Evolutionary conservation across 35 echinoderm and acorn worm genomes (phyloP), one percentile per base, ranked within the genome.

Genomic region (Diadema setosum): DNA sequence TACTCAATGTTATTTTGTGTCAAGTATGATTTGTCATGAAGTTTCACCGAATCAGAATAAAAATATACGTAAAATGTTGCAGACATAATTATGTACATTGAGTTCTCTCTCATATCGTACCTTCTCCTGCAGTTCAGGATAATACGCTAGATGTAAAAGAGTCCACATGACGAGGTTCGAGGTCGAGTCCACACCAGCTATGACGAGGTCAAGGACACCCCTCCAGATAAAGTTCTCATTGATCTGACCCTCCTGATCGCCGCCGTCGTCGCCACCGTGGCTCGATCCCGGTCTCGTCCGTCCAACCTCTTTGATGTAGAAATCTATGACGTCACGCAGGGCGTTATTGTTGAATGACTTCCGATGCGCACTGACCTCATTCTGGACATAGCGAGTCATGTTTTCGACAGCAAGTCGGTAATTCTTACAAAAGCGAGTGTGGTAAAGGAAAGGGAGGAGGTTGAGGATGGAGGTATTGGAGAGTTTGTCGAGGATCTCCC

Each of bases 81-180:
- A n/a, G n/a, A n/a, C n/a, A n/a, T n/a, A n/a, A n/a, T n/a, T n/a
- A n/a, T n/a, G n/a, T n/a, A n/a, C n/a, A n/a, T n/a, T n/a, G n/a
- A n/a, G n/a, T n/a, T n/a, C n/a, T n/a, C n/a, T n/a, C n/a, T 73
- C 18, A 37, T 37, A 1, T 0, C 34, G 39, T 75, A 87, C 85
- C 85, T 87, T 76, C 48, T 87, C 69, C 41, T 87, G 85, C 16
- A 74, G 70, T n/a, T 87, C 85, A 2, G 85, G 85, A 42, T 75
- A 75, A n/a, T 70, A 48, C 11, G 69, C 42, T 45, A 87, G 17
- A 40, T 87, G 69, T 46, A 87, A 18, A 27, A 87, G 32, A 14
- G 69, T 87, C 85, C 85, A 87, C 43, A 70, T 17, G 15, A 36
- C 57, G 16, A 42, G 64, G 44, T 87, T 87, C 25, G 85, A 87